These are phyloP conservation scores for Drosophila anomalipes DNA, from an alignment of 2,888 invertebrate species.

Conservation along the genomic window DNA sequence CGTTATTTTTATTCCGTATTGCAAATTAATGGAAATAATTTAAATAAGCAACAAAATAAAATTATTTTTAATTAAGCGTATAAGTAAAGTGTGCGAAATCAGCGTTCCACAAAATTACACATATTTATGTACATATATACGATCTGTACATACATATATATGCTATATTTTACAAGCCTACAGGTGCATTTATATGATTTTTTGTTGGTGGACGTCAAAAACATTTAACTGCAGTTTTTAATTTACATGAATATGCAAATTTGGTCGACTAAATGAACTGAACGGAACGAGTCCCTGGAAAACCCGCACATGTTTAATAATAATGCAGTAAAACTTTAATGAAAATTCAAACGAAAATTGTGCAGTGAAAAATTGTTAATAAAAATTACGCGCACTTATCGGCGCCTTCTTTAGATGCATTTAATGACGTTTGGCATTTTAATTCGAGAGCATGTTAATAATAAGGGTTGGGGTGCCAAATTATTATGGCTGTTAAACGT, in stretches of 20 bases:
- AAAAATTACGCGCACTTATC: conserved; percentile 36
- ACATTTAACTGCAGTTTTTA: conserved; percentile 65
- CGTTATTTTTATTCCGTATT: neutral
- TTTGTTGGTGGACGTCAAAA: conserved; percentile 17
- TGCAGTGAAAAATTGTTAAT: conserved; percentile 34
- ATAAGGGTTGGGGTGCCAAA: conserved; percentile 22
- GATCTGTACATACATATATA: neutral
- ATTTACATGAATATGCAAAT: conserved; percentile 70
- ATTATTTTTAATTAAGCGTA: conserved; percentile 61
- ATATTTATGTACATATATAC: neutral
- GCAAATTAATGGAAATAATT: conserved; percentile 52
- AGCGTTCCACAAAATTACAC: conserved; percentile 14
- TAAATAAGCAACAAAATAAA: conserved; percentile 43
- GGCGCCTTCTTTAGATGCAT: conserved; percentile 51
- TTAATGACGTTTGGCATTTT: conserved; percentile 61
- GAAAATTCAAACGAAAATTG: conserved; percentile 52
- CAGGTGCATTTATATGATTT: neutral
- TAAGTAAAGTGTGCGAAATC: conserved; percentile 46
- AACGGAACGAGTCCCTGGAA: conserved; percentile 2
- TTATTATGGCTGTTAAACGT: conserved; percentile 71
- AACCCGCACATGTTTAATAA: conserved; percentile 36
- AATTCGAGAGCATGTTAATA: conserved; percentile 39
- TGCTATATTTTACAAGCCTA: neutral
- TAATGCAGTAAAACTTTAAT: conserved; percentile 43
- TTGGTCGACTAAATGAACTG: conserved; percentile 32